Evolutionary conservation across 2,888 invertebrate species (phyloP), one percentile per base, ranked within the genome.

Genomic region (Monopis laevigella): DNA sequence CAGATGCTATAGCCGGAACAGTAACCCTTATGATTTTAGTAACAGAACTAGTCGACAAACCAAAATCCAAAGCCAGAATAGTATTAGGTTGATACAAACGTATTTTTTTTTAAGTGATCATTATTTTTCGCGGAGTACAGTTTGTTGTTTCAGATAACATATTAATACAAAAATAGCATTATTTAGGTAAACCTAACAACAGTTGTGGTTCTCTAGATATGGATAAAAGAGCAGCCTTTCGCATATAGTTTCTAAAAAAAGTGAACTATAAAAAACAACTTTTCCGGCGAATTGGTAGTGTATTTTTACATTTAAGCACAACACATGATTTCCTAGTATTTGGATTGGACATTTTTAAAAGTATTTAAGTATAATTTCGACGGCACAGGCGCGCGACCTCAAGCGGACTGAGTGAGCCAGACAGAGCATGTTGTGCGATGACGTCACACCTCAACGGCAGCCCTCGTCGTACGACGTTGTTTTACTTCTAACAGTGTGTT

Each of bases 341-440:
- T 21, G 44, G 41, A 42, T 48, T 45, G 13, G 40, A 46, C 42
- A 45, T 47, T 44, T 43, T 46, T 29, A 29, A 29, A 29, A 29
- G 29, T 29, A 29, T 29, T 29, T 8, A 16, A 13, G 41, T 39
- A 11, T 17, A 24, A 24, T 32, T 14, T 32, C 42, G 13, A 21
- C 13, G 24, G 24, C 13, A 19, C 13, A 21, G 13, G 17, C 24
- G 19, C 14, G 17, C 35, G 35, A 19, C 19, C 14, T 14, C 14
- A 11, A 29, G 29, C 29, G 29, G 29, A 10, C 29, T 16, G 35
- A 18, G 35, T 16, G 17, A 18, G 35, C 10, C 17, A 16, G 16
- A 17, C 17, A 13, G 70, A 45, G 71, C 70, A 62, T 68, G 71
- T 53, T 60, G n/a, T n/a, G n/a, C n/a, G n/a, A n/a, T n/a, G n/a